These are phyloP conservation scores for Lepidurus arcticus DNA, from an alignment of 1,140 invertebrate species.

Conservation along the genomic window DNA sequence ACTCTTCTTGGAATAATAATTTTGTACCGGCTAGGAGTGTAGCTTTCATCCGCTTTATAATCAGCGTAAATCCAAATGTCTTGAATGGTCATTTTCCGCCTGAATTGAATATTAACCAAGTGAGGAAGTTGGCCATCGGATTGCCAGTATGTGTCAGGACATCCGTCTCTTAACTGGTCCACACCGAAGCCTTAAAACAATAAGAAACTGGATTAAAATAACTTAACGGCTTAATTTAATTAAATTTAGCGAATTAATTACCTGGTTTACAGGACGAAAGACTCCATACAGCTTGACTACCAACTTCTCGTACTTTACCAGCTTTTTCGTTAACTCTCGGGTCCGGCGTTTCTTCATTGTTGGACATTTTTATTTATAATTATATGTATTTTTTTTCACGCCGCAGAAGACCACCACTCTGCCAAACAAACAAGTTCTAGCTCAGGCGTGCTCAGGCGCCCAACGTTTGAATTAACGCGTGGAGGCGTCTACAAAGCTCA, in stretches of 20 bases:
- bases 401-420: background rate
- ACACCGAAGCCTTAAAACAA: constrained; percentile 81
- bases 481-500: background rate
- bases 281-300: constrained; percentile 94
- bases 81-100: constrained; percentile 87
- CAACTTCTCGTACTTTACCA: constrained; percentile 81
- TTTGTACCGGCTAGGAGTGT: constrained; percentile 80
- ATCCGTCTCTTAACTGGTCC: constrained; percentile 89
- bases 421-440: background rate
- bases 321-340: constrained; percentile 51
- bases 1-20: background rate
- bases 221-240: background rate
- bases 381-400: background rate
- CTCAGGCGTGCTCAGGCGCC: background rate
- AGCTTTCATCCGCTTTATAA: constrained; percentile 97
- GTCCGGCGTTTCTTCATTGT: constrained; percentile 45
- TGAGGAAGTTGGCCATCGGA: constrained; percentile 97
- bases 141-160: constrained; percentile 97
- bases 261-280: constrained; percentile 96
- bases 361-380: background rate
- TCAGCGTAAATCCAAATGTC: constrained; percentile 97
- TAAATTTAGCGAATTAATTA: constrained; percentile 41
- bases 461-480: background rate
- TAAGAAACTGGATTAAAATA: background rate
- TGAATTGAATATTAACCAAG: constrained; percentile 95